phyloP scores from a whole-genome alignment of 2,113 vertebrate species.

The Ancistrus triradiatus region DNA sequence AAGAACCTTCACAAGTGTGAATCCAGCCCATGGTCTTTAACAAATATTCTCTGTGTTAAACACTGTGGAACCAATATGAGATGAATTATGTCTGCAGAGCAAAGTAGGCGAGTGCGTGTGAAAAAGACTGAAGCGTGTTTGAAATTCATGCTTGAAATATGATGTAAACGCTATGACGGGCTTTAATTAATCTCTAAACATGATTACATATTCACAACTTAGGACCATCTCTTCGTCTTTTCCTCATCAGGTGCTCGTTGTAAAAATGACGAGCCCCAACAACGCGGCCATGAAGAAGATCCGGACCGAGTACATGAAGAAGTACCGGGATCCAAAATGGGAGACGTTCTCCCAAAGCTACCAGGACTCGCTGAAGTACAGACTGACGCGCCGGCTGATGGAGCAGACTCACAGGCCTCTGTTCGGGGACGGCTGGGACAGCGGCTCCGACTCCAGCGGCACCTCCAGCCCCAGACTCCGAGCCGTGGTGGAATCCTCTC shows the following conservation, averaged over 20 bases:
- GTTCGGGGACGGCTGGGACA: slow-evolving; percentile 83
- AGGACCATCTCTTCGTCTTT: too few relatives aligned
- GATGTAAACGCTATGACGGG: too few relatives aligned
- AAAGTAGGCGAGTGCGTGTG: too few relatives aligned
- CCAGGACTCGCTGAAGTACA: slow-evolving; percentile 84
- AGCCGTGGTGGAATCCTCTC: slow-evolving; percentile 50
- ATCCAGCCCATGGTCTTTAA: too few relatives aligned
- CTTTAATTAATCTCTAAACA: too few relatives aligned
- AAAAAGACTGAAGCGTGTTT: too few relatives aligned
- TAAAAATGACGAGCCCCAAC: slow-evolving; percentile 26
- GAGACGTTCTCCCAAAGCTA: slow-evolving; percentile 85
- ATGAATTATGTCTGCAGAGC: too few relatives aligned
- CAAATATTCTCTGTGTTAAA: too few relatives aligned
- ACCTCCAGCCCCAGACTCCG: slow-evolving; percentile 59
- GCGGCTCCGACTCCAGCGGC: slow-evolving; percentile 67
- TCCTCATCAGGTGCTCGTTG: background rate
- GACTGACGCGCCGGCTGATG: slow-evolving; percentile 80
- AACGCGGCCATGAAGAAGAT: slow-evolving; percentile 65
- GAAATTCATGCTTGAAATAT: too few relatives aligned
- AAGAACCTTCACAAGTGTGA: too few relatives aligned
- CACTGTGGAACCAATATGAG: too few relatives aligned
- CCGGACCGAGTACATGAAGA: slow-evolving; percentile 90
- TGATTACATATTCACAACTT: too few relatives aligned
- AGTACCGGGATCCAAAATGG: slow-evolving; percentile 86
- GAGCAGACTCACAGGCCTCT: slow-evolving; percentile 88